Evolutionary conservation across 92 coral and sea anemone genomes (phyloP), one percentile per base, ranked within the genome.

Genomic region (Palythoa heliodiscus): DNA sequence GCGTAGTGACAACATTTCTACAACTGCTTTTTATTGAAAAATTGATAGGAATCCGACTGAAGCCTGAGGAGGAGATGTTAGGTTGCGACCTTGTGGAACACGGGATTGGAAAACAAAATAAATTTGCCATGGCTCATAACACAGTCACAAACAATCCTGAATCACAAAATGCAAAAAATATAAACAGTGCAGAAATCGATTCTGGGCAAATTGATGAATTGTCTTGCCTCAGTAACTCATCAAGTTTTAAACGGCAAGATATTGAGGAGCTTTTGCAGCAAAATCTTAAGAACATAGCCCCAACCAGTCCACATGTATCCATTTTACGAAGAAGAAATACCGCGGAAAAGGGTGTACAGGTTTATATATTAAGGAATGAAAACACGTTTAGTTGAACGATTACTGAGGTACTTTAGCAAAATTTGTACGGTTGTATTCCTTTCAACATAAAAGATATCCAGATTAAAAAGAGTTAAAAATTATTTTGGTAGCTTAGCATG

Each of bases 51-150:
- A 90, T 94, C 53, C 83, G 95, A 23, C 84, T 94, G 68, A 86
- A 91, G 2, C 77, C 75, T n/a, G 93, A 90, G 17, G 98, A 94
- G 69, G 98, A 94, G 73, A 54, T 83, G 2, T 87, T 81, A 9
- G 97, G 97, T 2, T 91, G 91, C 10, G 97, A 93, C 54, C 68
- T 86, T 7, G 93, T 93, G 10, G 97, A 93, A 61, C 97, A 93
- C 47, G 95, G 92, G 14, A 93, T 93, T 69, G 84, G 87, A 4
- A 83, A 79, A 50, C 58, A 48, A 24, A 53, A n/a, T 37, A 68
- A n/a, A 9, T 3, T 29, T 2, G 0, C 50, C 2, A 67, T 25
- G 3, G 48, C 12, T 0, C 29, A 14, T 17, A 53, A 55, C 24
- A 4, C 24, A 17, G 23, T 16, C 23, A 9, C 9, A n/a, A 20